Conservation (phyloP, 2,113 vertebrate genomes). For the Xiphias gladius region DNA sequence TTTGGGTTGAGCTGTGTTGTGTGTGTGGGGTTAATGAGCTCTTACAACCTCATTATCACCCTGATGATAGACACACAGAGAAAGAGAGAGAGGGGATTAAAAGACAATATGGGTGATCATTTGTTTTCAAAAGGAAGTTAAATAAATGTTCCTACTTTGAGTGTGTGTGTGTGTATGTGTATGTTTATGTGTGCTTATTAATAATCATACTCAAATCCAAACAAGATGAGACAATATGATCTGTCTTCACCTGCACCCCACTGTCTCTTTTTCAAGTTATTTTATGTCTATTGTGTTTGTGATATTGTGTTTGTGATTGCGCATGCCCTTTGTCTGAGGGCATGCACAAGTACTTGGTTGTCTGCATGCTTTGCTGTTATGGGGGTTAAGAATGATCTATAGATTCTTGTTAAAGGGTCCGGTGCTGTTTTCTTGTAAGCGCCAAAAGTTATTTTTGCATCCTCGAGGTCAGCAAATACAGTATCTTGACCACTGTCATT, state of each 20-base stretch:
- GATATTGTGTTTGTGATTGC: not conserved
- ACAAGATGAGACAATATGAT: not conserved
- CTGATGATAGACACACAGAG: conserved; percentile 57
- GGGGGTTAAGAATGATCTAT: not conserved
- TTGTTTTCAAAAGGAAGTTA: conserved; percentile 58
- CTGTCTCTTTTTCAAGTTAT: conserved; percentile 2
- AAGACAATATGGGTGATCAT: conserved; percentile 56
- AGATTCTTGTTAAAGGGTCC: not conserved
- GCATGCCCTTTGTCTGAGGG: too few relatives aligned
- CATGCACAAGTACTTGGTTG: not conserved
- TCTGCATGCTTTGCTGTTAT: conserved; percentile 6
- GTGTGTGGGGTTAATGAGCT: conserved; percentile 71
- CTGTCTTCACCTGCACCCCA: conserved; percentile 30
- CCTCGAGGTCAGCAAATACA: not conserved
- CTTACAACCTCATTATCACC: conserved; percentile 59
- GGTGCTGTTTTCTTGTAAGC: not conserved
- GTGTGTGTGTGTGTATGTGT: conserved; percentile 5
- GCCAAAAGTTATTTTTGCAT: not conserved
- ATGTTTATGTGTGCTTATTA: not conserved
- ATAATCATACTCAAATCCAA: conserved; percentile 9
- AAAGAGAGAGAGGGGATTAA: conserved; percentile 32
- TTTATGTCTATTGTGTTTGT: not conserved
- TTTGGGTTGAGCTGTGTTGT: conserved; percentile 62
- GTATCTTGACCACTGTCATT: too few relatives aligned
- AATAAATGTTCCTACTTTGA: conserved; percentile 43